Evolutionary conservation across 1,140 invertebrate genomes (phyloP), one percentile per base, ranked within the genome.

Genomic region (Steinernema khuongi): DNA sequence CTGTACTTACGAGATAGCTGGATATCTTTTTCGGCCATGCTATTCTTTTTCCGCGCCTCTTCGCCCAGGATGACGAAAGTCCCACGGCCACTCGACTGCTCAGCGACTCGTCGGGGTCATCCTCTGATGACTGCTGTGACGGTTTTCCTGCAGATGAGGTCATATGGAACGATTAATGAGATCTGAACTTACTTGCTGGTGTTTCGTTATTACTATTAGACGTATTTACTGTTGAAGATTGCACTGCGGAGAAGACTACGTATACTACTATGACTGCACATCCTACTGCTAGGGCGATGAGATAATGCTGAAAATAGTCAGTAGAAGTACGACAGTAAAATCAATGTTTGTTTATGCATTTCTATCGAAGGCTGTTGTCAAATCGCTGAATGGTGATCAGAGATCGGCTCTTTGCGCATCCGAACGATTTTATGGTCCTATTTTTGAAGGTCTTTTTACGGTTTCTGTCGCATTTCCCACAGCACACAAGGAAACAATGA

Each of bases 21-120:
- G 50, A 60, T 11, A 60, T 60, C 19, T 60, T 60, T 22, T 60
- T 60, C 26, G 50, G 50, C 50, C 50, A 60, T 26, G 50, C 50
- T 60, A 60, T 60, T 22, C 22, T 7, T 22, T 22, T 60, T 60
- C 11, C 11, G 50, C 50, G 50, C 50, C 50, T 60, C 26, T 60
- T 60, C 14, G 14, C 19, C 4, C 7, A 11, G 4, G 50, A 11
- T 2, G 50, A 26, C 7, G 50, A 26, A 60, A 60, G 50, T 17
- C 50, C 50, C 4, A 60, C 50, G 11, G 50, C 22, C 14, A 60
- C 50, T 2, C 50, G 50, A 11, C 14, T n/a, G 19, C 50, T 60
- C 4, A 60, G 11, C n/a, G 36, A 11, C 26, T 60, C 50, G 26
- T 60, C 50, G 4, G 50, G 50, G 26, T 60, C 50, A 60, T 60